Conservation (phyloP, 2,113 vertebrate genomes). For the Pimephales promelas region DNA sequence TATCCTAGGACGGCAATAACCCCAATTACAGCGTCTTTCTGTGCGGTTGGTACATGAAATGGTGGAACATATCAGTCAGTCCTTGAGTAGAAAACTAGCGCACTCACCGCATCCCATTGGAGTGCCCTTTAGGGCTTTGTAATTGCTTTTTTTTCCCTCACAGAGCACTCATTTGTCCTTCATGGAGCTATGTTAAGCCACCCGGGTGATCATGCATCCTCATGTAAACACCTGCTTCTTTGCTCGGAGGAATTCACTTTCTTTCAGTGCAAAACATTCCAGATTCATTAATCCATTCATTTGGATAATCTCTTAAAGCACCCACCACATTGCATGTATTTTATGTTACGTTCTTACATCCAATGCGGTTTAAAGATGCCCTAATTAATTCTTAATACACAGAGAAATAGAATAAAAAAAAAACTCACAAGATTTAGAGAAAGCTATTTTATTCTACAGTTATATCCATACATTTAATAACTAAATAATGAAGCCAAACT, state of each 20-base stretch:
- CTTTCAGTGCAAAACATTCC: not conserved
- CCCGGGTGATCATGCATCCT: constrained; percentile 41
- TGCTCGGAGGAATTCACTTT: constrained; percentile 17
- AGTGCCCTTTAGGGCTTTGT: constrained; percentile 31
- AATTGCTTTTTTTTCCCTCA: constrained; percentile 36
- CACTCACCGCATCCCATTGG: constrained; percentile 15
- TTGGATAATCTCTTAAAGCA: not conserved
- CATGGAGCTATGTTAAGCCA: constrained; percentile 37
- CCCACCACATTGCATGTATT: not conserved
- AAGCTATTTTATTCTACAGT: not conserved
- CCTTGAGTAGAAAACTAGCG: constrained; percentile 7
- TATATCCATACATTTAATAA: not conserved
- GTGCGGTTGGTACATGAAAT: not conserved
- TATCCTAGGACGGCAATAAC: not conserved
- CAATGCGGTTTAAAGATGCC: not conserved
- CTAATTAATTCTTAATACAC: not conserved
- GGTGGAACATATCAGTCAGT: constrained; percentile 20
- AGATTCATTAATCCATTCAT: not conserved
- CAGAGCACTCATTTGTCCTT: constrained; percentile 37
- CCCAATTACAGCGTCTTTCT: not conserved
- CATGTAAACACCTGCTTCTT: constrained; percentile 40
- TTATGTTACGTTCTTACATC: not conserved
- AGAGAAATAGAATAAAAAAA: not conserved
- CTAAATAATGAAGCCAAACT: not conserved
- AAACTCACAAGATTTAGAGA: not conserved